A percentile compares a stretch with the other conserved stretches of the same genome.
phyloP scores from a whole-genome alignment of 2,888 invertebrate genomes.

The Azorinus chamasolen region DNA sequence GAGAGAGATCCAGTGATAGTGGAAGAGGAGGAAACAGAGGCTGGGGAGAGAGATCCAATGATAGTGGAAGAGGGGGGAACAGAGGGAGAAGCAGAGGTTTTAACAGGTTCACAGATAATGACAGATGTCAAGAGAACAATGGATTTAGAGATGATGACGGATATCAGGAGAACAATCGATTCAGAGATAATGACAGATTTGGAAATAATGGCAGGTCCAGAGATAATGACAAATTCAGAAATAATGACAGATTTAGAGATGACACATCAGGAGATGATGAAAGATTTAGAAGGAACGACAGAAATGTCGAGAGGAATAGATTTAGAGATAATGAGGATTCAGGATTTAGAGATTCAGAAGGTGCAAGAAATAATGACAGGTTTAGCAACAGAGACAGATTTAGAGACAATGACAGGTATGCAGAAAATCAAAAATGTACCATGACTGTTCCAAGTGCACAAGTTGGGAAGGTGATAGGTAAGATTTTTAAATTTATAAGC shows the following conservation, averaged over 20 bases:
- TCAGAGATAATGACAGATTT: neutral
- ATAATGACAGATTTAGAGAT: slow-evolving; percentile 5
- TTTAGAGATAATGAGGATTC: too few species aligned
- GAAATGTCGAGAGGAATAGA: too few species aligned
- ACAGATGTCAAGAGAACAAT: too few species aligned
- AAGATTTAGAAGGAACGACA: too few species aligned
- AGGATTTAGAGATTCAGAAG: neutral
- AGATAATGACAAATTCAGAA: neutral
- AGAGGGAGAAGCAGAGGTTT: too few species aligned
- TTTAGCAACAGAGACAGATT: slow-evolving; percentile 1
- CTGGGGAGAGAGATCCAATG: too few species aligned
- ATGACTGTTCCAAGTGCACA: slow-evolving; percentile 53
- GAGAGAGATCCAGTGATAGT: too few species aligned
- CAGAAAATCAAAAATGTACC: neutral
- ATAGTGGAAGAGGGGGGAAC: too few species aligned
- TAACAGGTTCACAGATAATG: too few species aligned
- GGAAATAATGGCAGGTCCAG: neutral
- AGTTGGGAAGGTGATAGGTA: slow-evolving; percentile 77
- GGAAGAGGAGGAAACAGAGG: too few species aligned
- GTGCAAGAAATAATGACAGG: neutral
- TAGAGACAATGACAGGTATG: neutral
- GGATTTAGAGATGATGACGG: too few species aligned
- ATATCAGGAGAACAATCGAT: too few species aligned
- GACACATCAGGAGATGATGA: neutral
- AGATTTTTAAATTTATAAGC: neutral